Conservation (phyloP, 1,140 invertebrate species). For the Lordiphosa collinella region DNA sequence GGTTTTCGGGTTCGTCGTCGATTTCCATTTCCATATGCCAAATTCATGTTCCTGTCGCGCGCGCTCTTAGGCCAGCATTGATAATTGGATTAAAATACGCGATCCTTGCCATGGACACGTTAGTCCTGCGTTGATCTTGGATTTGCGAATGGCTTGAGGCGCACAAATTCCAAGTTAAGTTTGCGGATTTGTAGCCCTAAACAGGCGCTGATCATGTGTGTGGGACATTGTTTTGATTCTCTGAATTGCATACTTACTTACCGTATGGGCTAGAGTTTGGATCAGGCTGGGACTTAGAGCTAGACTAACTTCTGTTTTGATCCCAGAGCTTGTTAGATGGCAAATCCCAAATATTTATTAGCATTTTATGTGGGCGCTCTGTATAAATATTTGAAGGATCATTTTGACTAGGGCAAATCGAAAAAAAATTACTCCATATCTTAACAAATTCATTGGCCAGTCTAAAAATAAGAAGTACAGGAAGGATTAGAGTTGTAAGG, state of each 20-base stretch:
- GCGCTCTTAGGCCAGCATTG: constrained; percentile 41
- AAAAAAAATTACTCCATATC: too few relatives aligned
- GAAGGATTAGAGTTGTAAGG: too few relatives aligned
- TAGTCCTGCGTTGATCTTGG: constrained; percentile 63
- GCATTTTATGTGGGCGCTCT: constrained; percentile 33
- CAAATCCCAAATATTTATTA: constrained; percentile 65
- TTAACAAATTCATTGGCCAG: too few relatives aligned
- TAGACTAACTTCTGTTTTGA: constrained; percentile 49
- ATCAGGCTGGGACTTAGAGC: background rate
- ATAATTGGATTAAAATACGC: constrained; percentile 53
- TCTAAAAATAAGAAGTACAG: too few relatives aligned
- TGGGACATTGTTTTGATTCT: constrained; percentile 17
- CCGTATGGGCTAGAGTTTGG: background rate
- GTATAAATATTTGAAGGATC: constrained; percentile 39
- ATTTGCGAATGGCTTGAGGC: constrained; percentile 48
- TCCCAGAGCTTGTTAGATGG: constrained; percentile 26
- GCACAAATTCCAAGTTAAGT: constrained; percentile 67
- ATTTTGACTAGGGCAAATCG: background rate
- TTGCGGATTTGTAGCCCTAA: constrained; percentile 64
- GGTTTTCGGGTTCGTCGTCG: constrained; percentile 2
- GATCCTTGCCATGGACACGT: constrained; percentile 7
- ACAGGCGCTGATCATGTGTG: constrained; percentile 58
- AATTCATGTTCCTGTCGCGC: constrained; percentile 14
- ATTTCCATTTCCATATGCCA: background rate
- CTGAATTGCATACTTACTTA: background rate